Evolutionary conservation across 2,888 invertebrate species (phyloP).

Genomic region (Aphodius granarius): DNA sequence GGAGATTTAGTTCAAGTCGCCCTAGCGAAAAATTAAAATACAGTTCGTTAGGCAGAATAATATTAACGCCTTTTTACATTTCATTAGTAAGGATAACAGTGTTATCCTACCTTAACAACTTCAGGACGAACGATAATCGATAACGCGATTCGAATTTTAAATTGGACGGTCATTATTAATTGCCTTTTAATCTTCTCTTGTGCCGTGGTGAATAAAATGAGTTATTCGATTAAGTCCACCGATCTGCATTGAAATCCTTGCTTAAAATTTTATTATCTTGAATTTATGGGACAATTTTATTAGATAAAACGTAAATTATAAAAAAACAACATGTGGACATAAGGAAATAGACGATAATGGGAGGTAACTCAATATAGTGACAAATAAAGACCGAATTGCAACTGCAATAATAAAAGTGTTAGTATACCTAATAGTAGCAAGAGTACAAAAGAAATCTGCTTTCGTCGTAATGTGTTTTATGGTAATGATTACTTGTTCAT

Average conservation of each 20-base stretch:
- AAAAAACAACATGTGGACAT: no score
- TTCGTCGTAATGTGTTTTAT: no score
- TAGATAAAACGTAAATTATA: not conserved
- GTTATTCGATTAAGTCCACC: not conserved
- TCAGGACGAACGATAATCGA: not conserved
- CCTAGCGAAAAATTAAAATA: not conserved
- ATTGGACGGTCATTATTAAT: not conserved
- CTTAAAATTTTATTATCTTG: not conserved
- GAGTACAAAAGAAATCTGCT: no score
- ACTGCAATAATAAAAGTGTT: no score
- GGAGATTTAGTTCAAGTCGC: not conserved
- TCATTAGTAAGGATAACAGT: not conserved
- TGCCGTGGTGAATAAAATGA: not conserved
- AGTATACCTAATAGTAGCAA: no score
- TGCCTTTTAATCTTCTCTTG: not conserved
- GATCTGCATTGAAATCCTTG: not conserved
- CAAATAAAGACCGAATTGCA: no score
- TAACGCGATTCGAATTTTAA: not conserved
- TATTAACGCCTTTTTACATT: not conserved
- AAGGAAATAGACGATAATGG: no score
- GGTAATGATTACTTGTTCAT: no score
- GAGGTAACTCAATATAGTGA: no score
- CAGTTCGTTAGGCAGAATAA: not conserved
- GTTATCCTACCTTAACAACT: not conserved
- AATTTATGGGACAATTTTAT: not conserved